phyloP scores from a whole-genome alignment of 2,113 vertebrate genomes.

The Petromus typicus region DNA sequence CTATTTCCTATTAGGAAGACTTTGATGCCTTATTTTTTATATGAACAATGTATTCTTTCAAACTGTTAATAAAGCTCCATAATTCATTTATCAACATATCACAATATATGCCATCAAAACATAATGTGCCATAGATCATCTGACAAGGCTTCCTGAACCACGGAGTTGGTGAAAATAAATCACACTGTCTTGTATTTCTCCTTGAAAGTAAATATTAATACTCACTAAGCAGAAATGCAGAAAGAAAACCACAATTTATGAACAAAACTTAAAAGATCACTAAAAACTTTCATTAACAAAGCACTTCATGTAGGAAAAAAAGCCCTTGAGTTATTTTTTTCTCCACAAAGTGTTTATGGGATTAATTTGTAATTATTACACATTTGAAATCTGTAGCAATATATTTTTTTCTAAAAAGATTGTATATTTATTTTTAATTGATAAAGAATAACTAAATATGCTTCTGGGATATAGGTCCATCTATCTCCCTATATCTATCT shows the following conservation, averaged over 20 bases:
- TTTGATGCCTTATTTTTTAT: not conserved
- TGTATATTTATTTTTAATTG: not conserved
- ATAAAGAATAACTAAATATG: not conserved
- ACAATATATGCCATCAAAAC: constrained; percentile 3
- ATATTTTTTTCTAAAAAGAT: not conserved
- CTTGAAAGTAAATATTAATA: constrained; percentile 45
- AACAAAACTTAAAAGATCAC: constrained; percentile 10
- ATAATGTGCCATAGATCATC: constrained; percentile 24
- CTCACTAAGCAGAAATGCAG: not conserved
- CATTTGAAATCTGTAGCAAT: not conserved
- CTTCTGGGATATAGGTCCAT: not conserved
- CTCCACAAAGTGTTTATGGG: not conserved
- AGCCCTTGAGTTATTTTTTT: not conserved
- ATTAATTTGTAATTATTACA: not conserved
- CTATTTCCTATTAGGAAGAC: not conserved
- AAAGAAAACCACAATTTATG: not conserved
- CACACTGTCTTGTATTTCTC: constrained; percentile 39
- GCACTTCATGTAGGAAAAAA: not conserved
- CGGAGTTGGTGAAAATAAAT: constrained; percentile 17
- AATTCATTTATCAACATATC: constrained; percentile 53
- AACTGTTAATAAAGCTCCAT: constrained; percentile 28
- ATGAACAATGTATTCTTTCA: constrained; percentile 45
- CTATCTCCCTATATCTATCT: no score
- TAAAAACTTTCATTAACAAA: constrained; percentile 31
- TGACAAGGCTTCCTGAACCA: constrained; percentile 32